phyloP scores from a whole-genome alignment of 2,113 vertebrate species.

The Gnathochromis pfefferi region DNA sequence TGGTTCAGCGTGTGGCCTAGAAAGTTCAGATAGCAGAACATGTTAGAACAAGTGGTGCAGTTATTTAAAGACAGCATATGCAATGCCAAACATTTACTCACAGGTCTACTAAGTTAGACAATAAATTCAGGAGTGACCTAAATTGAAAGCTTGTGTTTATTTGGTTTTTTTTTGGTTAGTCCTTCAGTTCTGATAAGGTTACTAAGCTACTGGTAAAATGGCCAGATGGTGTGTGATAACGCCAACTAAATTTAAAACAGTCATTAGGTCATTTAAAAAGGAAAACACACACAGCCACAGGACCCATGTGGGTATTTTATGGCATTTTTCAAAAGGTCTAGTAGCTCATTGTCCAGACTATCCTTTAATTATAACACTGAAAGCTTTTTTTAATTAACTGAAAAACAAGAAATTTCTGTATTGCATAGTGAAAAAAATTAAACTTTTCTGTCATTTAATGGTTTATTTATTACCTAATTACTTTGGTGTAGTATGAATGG shows the following conservation, averaged over 20 bases:
- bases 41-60: conserved; percentile 16
- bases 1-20: not conserved
- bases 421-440: accelerated
- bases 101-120: not conserved
- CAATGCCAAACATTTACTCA: not conserved
- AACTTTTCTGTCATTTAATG: not conserved
- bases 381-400: not conserved
- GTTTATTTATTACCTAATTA: not conserved
- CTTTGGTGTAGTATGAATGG: not conserved
- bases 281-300: not conserved
- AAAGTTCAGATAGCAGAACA: not conserved
- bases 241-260: not conserved
- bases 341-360: not conserved
- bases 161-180: not conserved
- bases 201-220: not conserved
- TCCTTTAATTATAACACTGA: not conserved
- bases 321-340: not conserved
- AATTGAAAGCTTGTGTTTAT: not conserved
- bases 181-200: not conserved
- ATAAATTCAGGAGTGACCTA: not conserved
- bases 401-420: not conserved
- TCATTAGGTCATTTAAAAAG: not conserved
- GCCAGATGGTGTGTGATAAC: not conserved
- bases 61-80: conserved; percentile 48
- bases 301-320: not conserved